Base-by-base conservation (phyloP, 2,888 invertebrate species). In the Eilema sororculum region DNA sequence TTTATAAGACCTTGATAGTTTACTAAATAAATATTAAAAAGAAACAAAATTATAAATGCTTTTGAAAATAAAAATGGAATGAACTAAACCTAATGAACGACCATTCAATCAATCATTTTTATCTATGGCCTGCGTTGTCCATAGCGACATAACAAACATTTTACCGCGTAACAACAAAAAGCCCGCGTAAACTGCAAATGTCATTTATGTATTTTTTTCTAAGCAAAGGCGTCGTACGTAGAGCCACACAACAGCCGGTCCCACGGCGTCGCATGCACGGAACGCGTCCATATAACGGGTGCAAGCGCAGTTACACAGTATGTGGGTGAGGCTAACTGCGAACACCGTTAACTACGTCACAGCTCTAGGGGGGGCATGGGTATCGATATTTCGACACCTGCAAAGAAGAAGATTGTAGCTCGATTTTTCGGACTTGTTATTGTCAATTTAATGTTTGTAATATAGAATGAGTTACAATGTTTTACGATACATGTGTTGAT, bases 241-340 rank as follows among this genome's bases (percentile, higher is more conserved):
- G 56, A 70, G 41, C 61, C 66, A 46, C 24, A 65, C 16, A 61
- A 75, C 80, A 81, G 86, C 85, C 85, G 86, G 89, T 89, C 89
- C 86, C 90, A 88, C 90, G 88, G 82, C 86, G 86, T 81, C 82
- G 84, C 79, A 81, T 81, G 80, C 82, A 82, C 75, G 91, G 91
- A 93, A 87, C 90, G 90, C 91, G 93, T 89, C 87, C 93, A 88
- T 85, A 90, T 95, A 95, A 95, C 94, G 94, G 93, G 83, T 86
- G 86, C 84, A 85, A 84, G 89, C 90, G 90, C 92, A 94, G 94
- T 94, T 93, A 93, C 87, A 83, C 90, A 86, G 93, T 93, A 94
- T 94, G 95, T 95, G 94, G 95, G 95, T 94, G 94, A 94, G 90
- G 87, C 90, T 91, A 91, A 91, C 91, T 89, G 89, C 89, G 86